These are phyloP conservation scores for Pyrgilauda ruficollis DNA, from an alignment of 2,113 vertebrate species.

Conservation along the genomic window DNA sequence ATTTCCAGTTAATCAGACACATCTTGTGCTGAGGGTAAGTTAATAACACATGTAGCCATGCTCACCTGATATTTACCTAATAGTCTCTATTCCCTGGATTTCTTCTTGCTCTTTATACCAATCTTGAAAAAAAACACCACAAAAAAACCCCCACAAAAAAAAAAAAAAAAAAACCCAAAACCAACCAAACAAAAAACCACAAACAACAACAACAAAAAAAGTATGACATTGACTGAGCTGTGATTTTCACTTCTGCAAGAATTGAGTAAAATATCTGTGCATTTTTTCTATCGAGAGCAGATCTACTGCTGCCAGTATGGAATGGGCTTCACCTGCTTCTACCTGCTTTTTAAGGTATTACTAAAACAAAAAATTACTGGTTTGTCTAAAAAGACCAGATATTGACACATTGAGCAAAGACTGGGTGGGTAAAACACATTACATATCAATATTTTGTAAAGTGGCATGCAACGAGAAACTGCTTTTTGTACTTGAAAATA, in stretches of 20 bases:
- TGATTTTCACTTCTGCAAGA: not conserved
- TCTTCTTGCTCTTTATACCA: not conserved
- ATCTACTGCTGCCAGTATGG: not conserved
- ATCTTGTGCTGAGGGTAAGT: not conserved
- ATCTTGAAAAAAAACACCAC: not conserved
- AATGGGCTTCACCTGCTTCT: not conserved
- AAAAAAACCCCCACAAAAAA: not conserved
- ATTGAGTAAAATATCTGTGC: not conserved
- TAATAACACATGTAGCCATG: accelerated
- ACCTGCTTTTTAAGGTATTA: not conserved
- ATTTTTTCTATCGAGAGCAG: not conserved
- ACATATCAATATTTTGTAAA: not conserved
- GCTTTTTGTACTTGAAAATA: not conserved
- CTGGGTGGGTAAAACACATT: not conserved
- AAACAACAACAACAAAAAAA: no score
- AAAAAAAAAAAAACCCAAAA: not conserved
- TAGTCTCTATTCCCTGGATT: not conserved
- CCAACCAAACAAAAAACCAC: not conserved
- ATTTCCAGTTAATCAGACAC: not conserved
- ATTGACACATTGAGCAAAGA: accelerated
- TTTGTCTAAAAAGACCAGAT: not conserved
- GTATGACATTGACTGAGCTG: not conserved
- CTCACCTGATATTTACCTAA: not conserved
- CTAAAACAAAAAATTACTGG: not conserved
- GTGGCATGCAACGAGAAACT: not conserved